Base-by-base conservation (phyloP, 2,113 vertebrate species). In the Pterocles orientalis region DNA sequence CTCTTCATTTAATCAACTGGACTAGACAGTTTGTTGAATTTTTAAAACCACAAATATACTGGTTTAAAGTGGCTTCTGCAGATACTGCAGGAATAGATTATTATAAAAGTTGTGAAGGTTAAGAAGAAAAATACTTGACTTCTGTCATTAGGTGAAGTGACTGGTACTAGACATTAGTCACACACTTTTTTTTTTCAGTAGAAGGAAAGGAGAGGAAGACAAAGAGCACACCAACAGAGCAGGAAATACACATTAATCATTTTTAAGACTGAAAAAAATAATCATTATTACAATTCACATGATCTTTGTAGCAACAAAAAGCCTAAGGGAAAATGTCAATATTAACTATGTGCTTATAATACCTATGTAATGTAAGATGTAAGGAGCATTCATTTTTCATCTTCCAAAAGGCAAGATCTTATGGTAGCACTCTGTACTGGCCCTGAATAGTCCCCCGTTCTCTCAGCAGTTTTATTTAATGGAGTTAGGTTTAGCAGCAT, bases 191-290 rank as follows among this genome's bases (percentile, higher is more conserved):
- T 85, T 56, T 56, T 76, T 58, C 71, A 65, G 19, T 43, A 82
- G 47, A 65, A 95, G 61, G 58, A 51, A 14, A 68, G n/a, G 56
- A 94, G 41, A 64, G 15, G 62, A 88, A 94, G 93, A 26, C 43
- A 76, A 66, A 94, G 36, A 91, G 54, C n/a, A 81, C 48, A 86
- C 77, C 65, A 90, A 50, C 76, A 66, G 12, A 90, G 81, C 50
- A 92, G 68, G 50, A 43, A 85, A 51, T 92, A 41, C 28, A 75
- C 45, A 88, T 82, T 78, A 92, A 82, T 94, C 53, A 51, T 88
- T 92, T 88, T 57, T 91, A 60, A 94, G 91, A 92, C 34, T 94
- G n/a, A 54, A 88, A 58, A 83, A 91, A 91, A 80, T 91, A 70
- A 80, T 88, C 15, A 82, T 76, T 26, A 64, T 94, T 89, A 41